Base-by-base conservation (phyloP, 2,888 invertebrate species). In the Omphaloscelis lunosa region DNA sequence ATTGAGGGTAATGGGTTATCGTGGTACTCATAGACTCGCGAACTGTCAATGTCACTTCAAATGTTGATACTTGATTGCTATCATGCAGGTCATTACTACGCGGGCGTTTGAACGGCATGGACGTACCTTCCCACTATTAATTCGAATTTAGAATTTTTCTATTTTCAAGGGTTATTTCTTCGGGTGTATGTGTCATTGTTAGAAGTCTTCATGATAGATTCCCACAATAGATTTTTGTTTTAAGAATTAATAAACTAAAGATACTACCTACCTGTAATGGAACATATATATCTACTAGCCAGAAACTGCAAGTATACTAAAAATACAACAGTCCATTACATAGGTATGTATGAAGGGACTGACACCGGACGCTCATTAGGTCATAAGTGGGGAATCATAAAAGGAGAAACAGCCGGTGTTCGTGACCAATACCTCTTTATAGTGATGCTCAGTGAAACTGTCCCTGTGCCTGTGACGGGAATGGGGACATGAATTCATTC, bases 371-470 rank as follows among this genome's bases (percentile, higher is more conserved):
- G 91, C 84, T 77, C 79, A 80, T 68, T 39, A 68, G 34, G 12
- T 20, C 59, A n/a, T 91, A 92, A 91, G 88, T 92, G 90, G 89
- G 83, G 84, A 87, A 88, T 86, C 86, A 86, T 88, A 86, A 84
- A 61, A 71, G 66, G 77, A 88, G 83, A 83, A 87, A 80, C 79
- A 82, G 76, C 39, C 80, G 76, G 80, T 86, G 85, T 89, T 80
- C 75, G 79, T 83, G 67, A 75, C 88, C 80, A 89, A 90, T 90
- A 89, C 88, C 75, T 87, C 81, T 84, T 86, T 86, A 89, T 88
- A 85, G 85, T 85, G 85, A 85, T 85, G 77, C 74, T 61, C 83
- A 82, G 88, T 86, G 87, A 80, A 86, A 81, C 39, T 51, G 61
- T 65, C 56, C 59, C 41, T 66, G 29, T 23, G 58, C 4, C 11